Evolutionary conservation across 2,113 vertebrate species (phyloP).

Genomic region (Brevimyrus niger): DNA sequence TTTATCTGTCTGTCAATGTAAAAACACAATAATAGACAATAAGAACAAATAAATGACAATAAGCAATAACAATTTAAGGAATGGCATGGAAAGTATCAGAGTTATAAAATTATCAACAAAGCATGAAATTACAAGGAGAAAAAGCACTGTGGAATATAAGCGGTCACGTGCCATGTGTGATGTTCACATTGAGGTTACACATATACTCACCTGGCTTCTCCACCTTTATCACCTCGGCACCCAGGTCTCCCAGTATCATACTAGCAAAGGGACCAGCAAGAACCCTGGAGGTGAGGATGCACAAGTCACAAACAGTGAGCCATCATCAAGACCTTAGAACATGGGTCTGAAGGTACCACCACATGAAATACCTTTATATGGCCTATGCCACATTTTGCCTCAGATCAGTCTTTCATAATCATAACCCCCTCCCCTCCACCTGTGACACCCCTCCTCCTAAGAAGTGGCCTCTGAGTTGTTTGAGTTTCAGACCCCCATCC

Average conservation of each 20-base stretch:
- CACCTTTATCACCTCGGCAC: slow-evolving; percentile 92
- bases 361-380: not conserved
- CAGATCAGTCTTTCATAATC: not conserved
- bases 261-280: slow-evolving; percentile 91
- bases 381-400: not conserved
- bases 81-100: not conserved
- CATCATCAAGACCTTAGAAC: not conserved
- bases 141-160: not conserved
- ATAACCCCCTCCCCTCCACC: not conserved
- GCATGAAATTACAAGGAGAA: not conserved
- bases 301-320: not conserved
- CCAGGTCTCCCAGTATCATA: slow-evolving; percentile 93
- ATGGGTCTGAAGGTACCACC: not conserved
- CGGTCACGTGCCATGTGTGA: not conserved
- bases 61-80: not conserved
- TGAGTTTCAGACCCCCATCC: not conserved
- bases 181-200: not conserved
- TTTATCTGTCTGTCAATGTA: not conserved
- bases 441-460: too few relatives aligned
- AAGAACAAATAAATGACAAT: not conserved
- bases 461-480: not conserved
- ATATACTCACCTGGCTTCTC: slow-evolving; percentile 76
- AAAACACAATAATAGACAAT: not conserved
- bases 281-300: slow-evolving; percentile 59
- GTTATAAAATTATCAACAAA: not conserved